A percentile compares a stretch with the other conserved stretches of the same genome.
phyloP scores from a whole-genome alignment of 2,888 invertebrate species.

The Sclerodermus sp. region DNA sequence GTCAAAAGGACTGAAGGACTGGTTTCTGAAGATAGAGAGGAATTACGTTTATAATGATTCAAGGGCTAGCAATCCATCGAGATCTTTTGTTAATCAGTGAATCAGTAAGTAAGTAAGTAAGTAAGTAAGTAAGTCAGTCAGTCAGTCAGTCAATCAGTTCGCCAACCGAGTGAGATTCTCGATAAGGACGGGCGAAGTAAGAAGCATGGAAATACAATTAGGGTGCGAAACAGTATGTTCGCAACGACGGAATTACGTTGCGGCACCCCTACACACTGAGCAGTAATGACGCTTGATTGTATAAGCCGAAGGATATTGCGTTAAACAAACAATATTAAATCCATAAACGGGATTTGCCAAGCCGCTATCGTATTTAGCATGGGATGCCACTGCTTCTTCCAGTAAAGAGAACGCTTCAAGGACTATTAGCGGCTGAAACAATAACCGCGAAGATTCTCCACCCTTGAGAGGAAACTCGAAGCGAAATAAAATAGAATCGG shows the following conservation, averaged over 20 bases:
- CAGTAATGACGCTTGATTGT: slow-evolving; percentile 55
- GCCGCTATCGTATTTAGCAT: no score
- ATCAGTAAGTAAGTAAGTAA: slow-evolving; percentile 9
- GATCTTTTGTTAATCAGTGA: slow-evolving; percentile 9
- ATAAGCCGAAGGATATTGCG: slow-evolving; percentile 54
- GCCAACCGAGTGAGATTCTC: slow-evolving; percentile 12
- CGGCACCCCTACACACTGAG: slow-evolving; percentile 3
- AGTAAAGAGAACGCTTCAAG: neutral
- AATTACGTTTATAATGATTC: slow-evolving; percentile 26
- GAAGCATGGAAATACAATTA: slow-evolving; percentile 57
- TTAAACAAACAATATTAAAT: slow-evolving; percentile 56
- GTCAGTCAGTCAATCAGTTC: slow-evolving; percentile 15
- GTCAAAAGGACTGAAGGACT: no score
- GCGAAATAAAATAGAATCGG: no score
- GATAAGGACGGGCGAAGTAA: slow-evolving; percentile 22
- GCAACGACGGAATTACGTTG: slow-evolving; percentile 25
- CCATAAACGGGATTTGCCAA: slow-evolving; percentile 39
- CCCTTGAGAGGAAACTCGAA: no score
- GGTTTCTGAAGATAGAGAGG: no score
- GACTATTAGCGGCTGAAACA: no score
- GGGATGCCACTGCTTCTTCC: slow-evolving; percentile 2
- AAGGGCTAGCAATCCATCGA: slow-evolving; percentile 32
- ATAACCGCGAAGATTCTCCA: no score
- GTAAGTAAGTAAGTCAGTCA: slow-evolving; percentile 19
- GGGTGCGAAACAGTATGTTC: slow-evolving; percentile 35